phyloP scores from a whole-genome alignment of 2,113 vertebrate species.

The Gymnarchus niloticus region DNA sequence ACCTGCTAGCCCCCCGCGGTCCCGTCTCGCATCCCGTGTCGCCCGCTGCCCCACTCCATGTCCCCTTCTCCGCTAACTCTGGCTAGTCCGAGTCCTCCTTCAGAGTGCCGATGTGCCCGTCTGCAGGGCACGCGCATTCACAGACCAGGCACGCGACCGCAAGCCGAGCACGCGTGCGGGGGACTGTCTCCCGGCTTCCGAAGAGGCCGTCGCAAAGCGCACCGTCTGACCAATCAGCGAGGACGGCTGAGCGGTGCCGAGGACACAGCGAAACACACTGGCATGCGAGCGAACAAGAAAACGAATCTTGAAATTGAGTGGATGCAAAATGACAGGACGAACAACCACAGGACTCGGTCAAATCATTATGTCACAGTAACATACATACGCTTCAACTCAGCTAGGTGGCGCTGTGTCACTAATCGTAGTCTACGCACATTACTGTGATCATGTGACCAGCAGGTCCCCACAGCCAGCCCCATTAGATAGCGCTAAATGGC shows the following conservation, averaged over 20 bases:
- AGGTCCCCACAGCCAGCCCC: not conserved
- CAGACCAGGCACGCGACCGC: slow-evolving; percentile 34
- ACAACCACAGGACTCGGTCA: not conserved
- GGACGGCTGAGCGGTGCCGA: not conserved
- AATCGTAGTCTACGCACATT: not conserved
- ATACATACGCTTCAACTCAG: not conserved
- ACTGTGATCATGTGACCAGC: not conserved
- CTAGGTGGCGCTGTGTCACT: not conserved
- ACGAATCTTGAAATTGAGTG: not conserved
- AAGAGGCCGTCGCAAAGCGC: no score
- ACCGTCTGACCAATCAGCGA: not conserved
- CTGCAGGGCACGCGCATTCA: not conserved
- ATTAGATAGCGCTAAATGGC: no score
- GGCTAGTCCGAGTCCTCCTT: not conserved
- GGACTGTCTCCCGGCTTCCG: not conserved
- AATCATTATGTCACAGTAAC: not conserved
- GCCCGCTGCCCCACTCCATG: not conserved
- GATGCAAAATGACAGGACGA: not conserved
- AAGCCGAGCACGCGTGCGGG: slow-evolving; percentile 31
- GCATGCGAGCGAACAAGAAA: not conserved
- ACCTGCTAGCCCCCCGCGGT: not conserved
- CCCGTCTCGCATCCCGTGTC: not conserved
- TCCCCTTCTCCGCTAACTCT: not conserved
- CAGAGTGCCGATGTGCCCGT: not conserved
- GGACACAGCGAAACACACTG: not conserved